Percentiles rank a stretch among this genome's conserved stretches.
These are phyloP conservation scores for Drosophila meridiana DNA, from an alignment of 2,888 invertebrate genomes.

Conservation along the genomic window DNA sequence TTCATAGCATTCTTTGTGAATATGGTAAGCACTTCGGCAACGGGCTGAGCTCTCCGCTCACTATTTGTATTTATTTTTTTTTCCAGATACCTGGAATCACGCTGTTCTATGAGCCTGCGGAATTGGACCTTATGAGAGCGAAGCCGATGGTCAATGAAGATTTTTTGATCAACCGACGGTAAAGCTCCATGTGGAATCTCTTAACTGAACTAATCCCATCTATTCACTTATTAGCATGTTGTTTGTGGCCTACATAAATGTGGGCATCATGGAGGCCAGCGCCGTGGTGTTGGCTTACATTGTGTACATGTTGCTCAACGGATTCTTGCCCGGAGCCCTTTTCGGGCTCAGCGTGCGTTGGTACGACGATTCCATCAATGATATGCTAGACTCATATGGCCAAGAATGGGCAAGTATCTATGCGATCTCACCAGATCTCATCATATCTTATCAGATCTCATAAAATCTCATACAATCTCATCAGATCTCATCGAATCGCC, in stretches of 20 bases:
- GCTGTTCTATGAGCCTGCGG: constrained; percentile 49
- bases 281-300: constrained; percentile 54
- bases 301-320: constrained; percentile 48
- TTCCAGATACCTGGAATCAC: constrained; percentile 50
- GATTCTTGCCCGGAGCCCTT: constrained; percentile 54
- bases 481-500: not conserved
- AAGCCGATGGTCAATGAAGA: constrained; percentile 53
- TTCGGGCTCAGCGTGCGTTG: constrained; percentile 21
- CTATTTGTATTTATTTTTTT: not conserved
- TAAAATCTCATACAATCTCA: not conserved
- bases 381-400: constrained; percentile 57
- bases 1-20: constrained; percentile 39
- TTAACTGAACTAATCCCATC: not conserved
- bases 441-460: not conserved
- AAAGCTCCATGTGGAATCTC: not conserved
- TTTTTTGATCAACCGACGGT: constrained; percentile 50
- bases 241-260: constrained; percentile 46
- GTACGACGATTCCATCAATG: constrained; percentile 41
- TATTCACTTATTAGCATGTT: constrained; percentile 35
- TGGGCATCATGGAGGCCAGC: constrained; percentile 56
- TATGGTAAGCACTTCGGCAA: constrained; percentile 37
- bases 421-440: not conserved
- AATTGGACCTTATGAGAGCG: constrained; percentile 45
- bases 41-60: too few relatives aligned
- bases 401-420: constrained; percentile 64